Percentiles rank a stretch among this genome's conserved stretches.
phyloP scores from a whole-genome alignment of 2,888 invertebrate species.

The Diploptera punctata region DNA sequence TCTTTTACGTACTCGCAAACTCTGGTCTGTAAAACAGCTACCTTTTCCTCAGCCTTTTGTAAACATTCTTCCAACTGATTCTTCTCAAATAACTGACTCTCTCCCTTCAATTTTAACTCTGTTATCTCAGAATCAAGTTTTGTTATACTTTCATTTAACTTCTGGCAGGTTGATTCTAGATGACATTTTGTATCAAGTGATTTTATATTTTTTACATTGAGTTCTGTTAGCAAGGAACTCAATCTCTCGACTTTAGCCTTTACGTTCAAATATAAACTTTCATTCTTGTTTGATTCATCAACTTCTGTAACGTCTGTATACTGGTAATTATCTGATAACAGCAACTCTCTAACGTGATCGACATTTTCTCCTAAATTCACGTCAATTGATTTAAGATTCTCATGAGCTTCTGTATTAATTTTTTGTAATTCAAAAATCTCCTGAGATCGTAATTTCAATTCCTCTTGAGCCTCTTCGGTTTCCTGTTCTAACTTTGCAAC shows the following conservation, averaged over 20 bases:
- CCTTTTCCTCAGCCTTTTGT: background rate
- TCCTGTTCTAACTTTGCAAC: background rate
- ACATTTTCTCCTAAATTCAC: background rate
- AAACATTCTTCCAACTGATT: background rate
- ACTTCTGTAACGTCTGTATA: background rate
- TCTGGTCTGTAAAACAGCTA: background rate
- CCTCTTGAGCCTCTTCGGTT: background rate
- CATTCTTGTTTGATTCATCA: too few species aligned
- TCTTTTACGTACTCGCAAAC: background rate
- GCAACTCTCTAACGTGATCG: background rate
- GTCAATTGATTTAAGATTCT: background rate
- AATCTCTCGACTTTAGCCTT: background rate
- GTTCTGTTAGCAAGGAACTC: background rate
- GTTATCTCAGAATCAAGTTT: background rate
- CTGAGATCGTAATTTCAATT: background rate
- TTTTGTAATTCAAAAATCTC: background rate
- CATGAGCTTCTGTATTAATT: background rate
- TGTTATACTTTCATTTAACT: background rate
- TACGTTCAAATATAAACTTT: background rate
- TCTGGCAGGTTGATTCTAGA: background rate
- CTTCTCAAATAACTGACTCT: background rate
- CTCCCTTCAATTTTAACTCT: background rate
- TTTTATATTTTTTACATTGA: background rate
- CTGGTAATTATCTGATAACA: background rate
- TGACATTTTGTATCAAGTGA: background rate